Evolutionary conservation across 2,888 invertebrate species (phyloP).

Genomic region (Caenorhabditis sp.): DNA sequence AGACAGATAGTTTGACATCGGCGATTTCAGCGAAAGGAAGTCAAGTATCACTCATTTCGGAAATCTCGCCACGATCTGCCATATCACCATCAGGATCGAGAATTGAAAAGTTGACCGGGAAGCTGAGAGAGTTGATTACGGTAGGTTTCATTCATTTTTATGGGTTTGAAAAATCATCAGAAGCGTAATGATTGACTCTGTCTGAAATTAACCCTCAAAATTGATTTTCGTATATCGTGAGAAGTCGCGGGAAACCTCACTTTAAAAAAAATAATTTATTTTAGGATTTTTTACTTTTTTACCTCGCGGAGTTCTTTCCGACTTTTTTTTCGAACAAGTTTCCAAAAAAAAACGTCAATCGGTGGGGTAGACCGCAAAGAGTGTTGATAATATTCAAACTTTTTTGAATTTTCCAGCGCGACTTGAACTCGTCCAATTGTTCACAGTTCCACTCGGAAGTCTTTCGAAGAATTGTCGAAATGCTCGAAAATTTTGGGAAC

Average conservation of each 20-base stretch:
- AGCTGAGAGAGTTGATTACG: neutral
- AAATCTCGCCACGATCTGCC: neutral
- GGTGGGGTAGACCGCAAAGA: too few relatives aligned
- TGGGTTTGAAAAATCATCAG: too few relatives aligned
- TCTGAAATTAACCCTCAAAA: too few relatives aligned
- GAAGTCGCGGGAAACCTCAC: too few relatives aligned
- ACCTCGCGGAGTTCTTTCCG: too few relatives aligned
- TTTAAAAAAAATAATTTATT: too few relatives aligned
- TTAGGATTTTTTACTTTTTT: too few relatives aligned
- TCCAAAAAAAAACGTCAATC: too few relatives aligned
- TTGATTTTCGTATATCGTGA: too few relatives aligned
- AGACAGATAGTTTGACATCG: neutral
- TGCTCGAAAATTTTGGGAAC: conserved; percentile 1
- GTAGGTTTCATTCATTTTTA: neutral
- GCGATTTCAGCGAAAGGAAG: neutral
- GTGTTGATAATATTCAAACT: neutral
- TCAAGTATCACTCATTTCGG: neutral
- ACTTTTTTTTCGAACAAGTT: too few relatives aligned
- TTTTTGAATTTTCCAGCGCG: neutral
- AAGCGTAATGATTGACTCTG: too few relatives aligned
- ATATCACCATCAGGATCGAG: neutral
- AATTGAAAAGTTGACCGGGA: conserved; percentile 1
- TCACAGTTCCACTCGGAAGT: neutral
- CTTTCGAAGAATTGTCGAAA: neutral
- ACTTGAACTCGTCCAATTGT: neutral